phyloP scores from a whole-genome alignment of 2,113 vertebrate genomes.

The Solea solea region DNA sequence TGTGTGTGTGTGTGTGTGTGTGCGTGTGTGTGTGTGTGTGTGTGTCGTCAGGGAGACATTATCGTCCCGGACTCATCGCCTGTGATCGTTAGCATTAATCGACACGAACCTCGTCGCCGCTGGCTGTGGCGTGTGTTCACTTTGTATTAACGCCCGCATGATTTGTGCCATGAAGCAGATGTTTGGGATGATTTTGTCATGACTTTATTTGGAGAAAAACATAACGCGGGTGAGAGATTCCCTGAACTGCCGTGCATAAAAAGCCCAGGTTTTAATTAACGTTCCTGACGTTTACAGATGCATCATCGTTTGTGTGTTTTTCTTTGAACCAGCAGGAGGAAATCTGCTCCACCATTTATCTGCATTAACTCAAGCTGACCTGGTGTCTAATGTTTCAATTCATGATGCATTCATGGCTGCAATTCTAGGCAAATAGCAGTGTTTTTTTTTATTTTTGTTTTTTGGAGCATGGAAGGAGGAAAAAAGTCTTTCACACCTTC shows the following conservation, averaged over 20 bases:
- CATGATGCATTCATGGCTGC: too few relatives aligned
- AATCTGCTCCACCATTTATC: too few relatives aligned
- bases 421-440: too few relatives aligned
- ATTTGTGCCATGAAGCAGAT: constrained; percentile 21
- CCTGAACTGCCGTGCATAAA: constrained; percentile 28
- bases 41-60: neutral
- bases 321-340: too few relatives aligned
- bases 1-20: too few relatives aligned
- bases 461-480: too few relatives aligned
- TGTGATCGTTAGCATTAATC: constrained; percentile 13
- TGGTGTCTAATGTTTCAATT: too few relatives aligned
- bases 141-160: constrained; percentile 28
- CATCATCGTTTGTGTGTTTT: neutral
- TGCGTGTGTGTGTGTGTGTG: too few relatives aligned
- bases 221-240: constrained; percentile 38
- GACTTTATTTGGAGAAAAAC: constrained; percentile 27
- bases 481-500: too few relatives aligned
- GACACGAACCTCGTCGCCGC: too few relatives aligned
- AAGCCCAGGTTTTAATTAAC: constrained; percentile 23
- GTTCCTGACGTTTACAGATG: constrained; percentile 32
- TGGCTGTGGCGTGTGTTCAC: neutral
- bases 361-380: too few relatives aligned
- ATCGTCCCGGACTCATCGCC: constrained; percentile 5
- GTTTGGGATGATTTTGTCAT: constrained; percentile 3
- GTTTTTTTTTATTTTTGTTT: too few relatives aligned